phyloP scores from a whole-genome alignment of 2,888 invertebrate genomes.

The Stegophylla sp. region DNA sequence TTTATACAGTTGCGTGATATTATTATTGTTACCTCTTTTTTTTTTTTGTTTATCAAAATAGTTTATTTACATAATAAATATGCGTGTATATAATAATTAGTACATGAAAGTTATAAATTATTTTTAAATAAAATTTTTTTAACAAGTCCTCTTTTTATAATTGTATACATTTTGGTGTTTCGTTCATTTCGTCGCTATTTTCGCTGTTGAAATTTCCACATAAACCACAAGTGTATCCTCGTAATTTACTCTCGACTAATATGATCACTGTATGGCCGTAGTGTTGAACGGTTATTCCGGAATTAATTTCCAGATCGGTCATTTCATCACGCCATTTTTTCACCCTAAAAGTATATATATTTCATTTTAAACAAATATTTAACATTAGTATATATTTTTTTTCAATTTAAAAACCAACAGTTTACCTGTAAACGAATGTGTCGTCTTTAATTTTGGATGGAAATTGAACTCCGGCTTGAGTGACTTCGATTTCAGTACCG shows the following conservation, averaged over 20 bases:
- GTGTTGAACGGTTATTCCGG: conserved; percentile 62
- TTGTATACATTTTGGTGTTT: conserved; percentile 37
- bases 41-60: conserved; percentile 43
- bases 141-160: conserved; percentile 44
- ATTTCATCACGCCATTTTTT: conserved; percentile 62
- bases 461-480: conserved; percentile 8
- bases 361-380: background rate
- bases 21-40: conserved; percentile 39
- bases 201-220: conserved; percentile 64
- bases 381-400: background rate
- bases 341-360: conserved; percentile 28
- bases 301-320: conserved; percentile 62
- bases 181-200: conserved; percentile 61
- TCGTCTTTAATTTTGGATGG: conserved; percentile 47
- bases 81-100: conserved; percentile 19
- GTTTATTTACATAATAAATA: conserved; percentile 55
- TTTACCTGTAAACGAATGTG: conserved; percentile 37
- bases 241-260: conserved; percentile 62
- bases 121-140: conserved; percentile 43
- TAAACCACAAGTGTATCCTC: conserved; percentile 63
- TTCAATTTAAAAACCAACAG: background rate
- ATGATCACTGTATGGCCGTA: conserved; percentile 63
- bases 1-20: conserved; percentile 49
- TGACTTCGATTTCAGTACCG: conserved; percentile 47
- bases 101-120: conserved; percentile 46